Base-by-base conservation (phyloP, 2,888 invertebrate species). In the Melikaiella ostensackeni region DNA sequence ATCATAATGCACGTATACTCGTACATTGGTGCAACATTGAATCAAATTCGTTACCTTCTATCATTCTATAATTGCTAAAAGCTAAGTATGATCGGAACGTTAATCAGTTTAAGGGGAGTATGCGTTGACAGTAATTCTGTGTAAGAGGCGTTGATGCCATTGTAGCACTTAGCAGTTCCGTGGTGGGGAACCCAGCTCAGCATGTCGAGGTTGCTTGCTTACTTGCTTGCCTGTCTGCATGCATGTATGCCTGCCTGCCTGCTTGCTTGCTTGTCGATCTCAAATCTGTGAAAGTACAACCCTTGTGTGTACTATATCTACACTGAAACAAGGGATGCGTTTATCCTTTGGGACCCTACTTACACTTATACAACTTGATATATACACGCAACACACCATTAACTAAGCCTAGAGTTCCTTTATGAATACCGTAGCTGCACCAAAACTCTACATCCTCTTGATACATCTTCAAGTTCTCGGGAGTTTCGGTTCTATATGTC, bases 141-240 rank as follows among this genome's bases (percentile, higher is more conserved):
- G 88, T 88, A 88, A 87, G 89, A 86, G 87, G 83, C 87, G 84
- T 83, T 84, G 83, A 86, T 87, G 85, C 85, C 82, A 86, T 84
- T 85, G 84, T 81, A 87, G 85, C 86, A 84, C 87, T 86, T 85
- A 85, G 83, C 82, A 85, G 87, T 86, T 82, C 76, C 80, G 77
- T 79, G 79, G 77, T 70, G 78, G 77, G 77, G 79, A 76, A 80
- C 59, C 80, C 79, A 77, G 81, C 78, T 80, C 76, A 79, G 79
- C 79, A 77, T 77, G 74, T 75, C 78, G 77, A 75, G 78, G 42
- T 77, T 55, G 75, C 66, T 77, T 78, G 79, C 80, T 79, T 80
- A 70, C 78, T 78, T 78, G 81, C 75, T 75, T 79, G 46, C n/a
- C 46, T 70, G 30, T 27, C 21, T 55, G 55, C 21, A 19, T 35